phyloP scores from a whole-genome alignment of 2,113 vertebrate genomes.

The Zosterops borbonicus region DNA sequence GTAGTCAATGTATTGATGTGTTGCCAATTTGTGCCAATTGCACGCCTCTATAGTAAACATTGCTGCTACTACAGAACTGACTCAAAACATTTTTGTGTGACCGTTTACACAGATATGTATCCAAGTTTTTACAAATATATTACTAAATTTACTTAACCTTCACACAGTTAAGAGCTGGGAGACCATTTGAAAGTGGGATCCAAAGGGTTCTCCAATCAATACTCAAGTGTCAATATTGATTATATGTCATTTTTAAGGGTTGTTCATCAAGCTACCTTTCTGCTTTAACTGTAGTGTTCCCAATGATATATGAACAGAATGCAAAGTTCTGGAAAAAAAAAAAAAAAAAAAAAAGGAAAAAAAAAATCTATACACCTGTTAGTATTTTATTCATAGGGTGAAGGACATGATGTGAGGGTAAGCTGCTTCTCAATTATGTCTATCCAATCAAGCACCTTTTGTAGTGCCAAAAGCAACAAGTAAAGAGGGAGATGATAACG shows the following conservation, averaged over 20 bases:
- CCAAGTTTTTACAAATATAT: neutral
- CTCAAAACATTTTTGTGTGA: neutral
- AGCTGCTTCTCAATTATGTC: neutral
- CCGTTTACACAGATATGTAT: neutral
- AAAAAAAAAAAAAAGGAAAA: neutral
- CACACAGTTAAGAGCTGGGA: neutral
- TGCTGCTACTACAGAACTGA: neutral
- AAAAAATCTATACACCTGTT: neutral
- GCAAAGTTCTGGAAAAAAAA: neutral
- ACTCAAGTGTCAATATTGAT: neutral
- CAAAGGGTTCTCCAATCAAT: accelerated
- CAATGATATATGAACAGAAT: neutral
- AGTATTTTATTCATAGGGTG: neutral
- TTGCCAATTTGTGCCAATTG: neutral
- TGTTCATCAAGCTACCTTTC: neutral
- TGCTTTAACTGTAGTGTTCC: neutral
- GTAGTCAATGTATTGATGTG: neutral
- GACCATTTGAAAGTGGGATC: neutral
- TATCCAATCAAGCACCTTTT: neutral
- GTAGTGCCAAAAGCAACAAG: neutral
- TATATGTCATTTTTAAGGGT: neutral
- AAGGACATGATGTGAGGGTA: neutral
- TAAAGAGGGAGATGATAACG: neutral
- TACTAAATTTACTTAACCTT: neutral
- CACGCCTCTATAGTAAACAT: neutral